Percentiles rank a stretch among this genome's conserved stretches.
Conservation (phyloP, 2,113 vertebrate genomes). For the Oncorhynchus gorbuscha region DNA sequence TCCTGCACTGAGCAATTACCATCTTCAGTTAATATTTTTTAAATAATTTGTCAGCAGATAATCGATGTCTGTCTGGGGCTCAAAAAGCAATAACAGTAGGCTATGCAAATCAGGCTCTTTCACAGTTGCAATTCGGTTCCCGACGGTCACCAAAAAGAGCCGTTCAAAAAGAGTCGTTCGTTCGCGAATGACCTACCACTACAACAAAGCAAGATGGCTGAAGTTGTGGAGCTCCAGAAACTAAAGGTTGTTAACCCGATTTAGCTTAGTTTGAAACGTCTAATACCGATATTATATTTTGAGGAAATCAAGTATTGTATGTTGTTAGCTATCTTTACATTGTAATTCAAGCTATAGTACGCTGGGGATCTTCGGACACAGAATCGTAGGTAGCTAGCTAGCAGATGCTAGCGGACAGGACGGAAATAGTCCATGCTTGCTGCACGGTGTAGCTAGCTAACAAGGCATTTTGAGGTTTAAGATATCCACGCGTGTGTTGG, state of each 20-base stretch:
- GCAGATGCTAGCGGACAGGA: too few relatives aligned
- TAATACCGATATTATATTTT: fast-evolving
- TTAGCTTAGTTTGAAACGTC: neutral
- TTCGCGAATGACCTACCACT: neutral
- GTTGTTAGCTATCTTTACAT: fast-evolving
- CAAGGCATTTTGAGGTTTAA: too few relatives aligned
- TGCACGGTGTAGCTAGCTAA: too few relatives aligned
- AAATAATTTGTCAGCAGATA: too few relatives aligned
- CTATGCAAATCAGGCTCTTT: too few relatives aligned
- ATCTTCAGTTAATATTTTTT: too few relatives aligned
- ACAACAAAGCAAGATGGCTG: constrained; percentile 83
- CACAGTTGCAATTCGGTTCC: neutral
- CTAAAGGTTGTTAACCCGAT: constrained; percentile 76
- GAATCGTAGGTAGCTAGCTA: neutral
- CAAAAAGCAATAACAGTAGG: too few relatives aligned
- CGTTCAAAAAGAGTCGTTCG: fast-evolving
- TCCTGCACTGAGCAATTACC: too few relatives aligned
- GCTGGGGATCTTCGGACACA: neutral
- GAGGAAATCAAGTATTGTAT: fast-evolving
- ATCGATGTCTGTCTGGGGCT: too few relatives aligned
- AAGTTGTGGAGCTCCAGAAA: constrained; percentile 85
- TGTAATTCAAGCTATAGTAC: neutral
- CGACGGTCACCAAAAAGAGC: constrained; percentile 28
- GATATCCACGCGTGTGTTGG: too few relatives aligned
- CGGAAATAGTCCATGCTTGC: too few relatives aligned